Evolutionary conservation across 2,888 invertebrate genomes (phyloP).

Genomic region (Drosophila merina): DNA sequence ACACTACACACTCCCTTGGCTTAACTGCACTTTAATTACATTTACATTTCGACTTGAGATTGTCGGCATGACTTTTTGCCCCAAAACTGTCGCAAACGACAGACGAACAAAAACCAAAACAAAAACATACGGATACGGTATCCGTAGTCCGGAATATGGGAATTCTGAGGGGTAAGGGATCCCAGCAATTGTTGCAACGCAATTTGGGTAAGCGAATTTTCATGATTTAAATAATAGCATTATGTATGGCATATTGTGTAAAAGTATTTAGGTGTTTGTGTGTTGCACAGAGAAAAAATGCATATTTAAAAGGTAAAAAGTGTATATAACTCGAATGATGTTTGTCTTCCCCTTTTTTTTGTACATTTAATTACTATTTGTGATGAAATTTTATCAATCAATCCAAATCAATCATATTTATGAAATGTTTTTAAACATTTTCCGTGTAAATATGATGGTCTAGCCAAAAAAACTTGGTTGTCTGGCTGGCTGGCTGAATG

Average conservation of each 20-base stretch:
- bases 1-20: conserved; percentile 16
- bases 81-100: conserved; percentile 30
- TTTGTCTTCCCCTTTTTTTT: neutral
- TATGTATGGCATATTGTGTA: conserved; percentile 41
- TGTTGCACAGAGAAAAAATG: neutral
- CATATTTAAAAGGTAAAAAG: neutral
- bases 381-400: neutral
- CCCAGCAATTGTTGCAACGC: conserved; percentile 71
- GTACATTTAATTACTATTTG: neutral
- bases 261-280: neutral
- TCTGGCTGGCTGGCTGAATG: conserved; percentile 36
- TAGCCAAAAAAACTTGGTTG: conserved; percentile 42
- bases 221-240: conserved; percentile 76
- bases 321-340: neutral
- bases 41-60: conserved; percentile 57
- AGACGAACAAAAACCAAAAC: conserved; percentile 21
- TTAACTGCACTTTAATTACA: conserved; percentile 75
- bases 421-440: conserved; percentile 2
- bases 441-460: conserved; percentile 6
- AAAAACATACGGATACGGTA: conserved; percentile 26
- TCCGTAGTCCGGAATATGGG: neutral
- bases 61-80: conserved; percentile 58
- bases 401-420: neutral
- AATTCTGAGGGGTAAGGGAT: conserved; percentile 39
- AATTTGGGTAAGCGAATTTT: conserved; percentile 76